Base-by-base conservation (phyloP, 2,888 invertebrate species). In the Dinocampus coccinellae region DNA sequence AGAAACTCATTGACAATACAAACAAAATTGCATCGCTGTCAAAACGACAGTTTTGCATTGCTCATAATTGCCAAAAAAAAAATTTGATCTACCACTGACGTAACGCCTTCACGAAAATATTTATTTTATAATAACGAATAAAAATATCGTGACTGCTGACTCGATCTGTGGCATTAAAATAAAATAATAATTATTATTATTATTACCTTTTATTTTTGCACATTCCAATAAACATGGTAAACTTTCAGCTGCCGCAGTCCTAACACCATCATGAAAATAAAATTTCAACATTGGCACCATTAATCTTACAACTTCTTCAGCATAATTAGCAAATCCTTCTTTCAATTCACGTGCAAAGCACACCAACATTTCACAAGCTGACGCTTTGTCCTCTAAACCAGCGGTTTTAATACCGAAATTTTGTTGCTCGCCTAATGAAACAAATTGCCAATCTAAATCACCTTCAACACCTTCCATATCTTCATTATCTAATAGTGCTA, bases 301-400 rank as follows among this genome's bases (percentile, higher is more conserved):
- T 53, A 95, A 90, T 82, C 93, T 92, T 0, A 95, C 94, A 1
- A 95, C 94, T 82, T 92, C 93, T 85, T 96, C 95, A 2, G 95
- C 93, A 83, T 90, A 90, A 77, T 88, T 88, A 2, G 90, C 89
- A 75, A 91, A 95, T 2, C 94, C 95, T 81, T 96, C 96, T 85
- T 97, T 97, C 70, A 98, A 90, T 87, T 98, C 97, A 33, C 96
- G 91, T 0, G 97, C 97, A 84, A 97, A 98, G 87, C 97, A 97
- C 10, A 97, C 97, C 69, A 98, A 89, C 97, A 98, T 98, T 88
- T 97, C 96, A 87, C 97, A 98, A 0, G 98, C 98, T 1, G 96
- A 96, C 0, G 97, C 96, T 86, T 98, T 98, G 87, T 98, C 98
- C 88, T 98, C 98, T 70, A 98, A 89, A 77, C 97, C 93, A 64